Base-by-base conservation (phyloP, 2,797 vertebrate species). In the Strix occidentalis region DNA sequence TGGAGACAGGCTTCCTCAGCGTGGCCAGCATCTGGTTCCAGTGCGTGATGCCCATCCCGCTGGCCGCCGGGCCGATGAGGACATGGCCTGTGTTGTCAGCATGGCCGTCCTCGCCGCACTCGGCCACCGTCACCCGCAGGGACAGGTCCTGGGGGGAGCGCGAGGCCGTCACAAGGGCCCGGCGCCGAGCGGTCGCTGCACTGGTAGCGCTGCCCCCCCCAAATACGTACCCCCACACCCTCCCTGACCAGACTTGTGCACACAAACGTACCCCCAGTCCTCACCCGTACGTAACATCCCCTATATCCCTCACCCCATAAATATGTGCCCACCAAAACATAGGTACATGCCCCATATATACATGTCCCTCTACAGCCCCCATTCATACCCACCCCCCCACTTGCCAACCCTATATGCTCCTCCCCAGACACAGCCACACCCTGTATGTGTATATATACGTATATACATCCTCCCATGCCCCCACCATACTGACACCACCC, bases 21-120 rank as follows among this genome's bases (percentile, higher is more conserved):
- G 99, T 99, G 82, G 99, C 99, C 97, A 99, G 94, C 99, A 99
- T 99, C 98, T 99, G 99, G 98, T 99, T 99, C 99, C 99, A 99
- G 97, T 99, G 99, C 26, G 99, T 99, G 98, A 99, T 99, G 69
- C 99, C 99, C 99, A 99, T 99, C 24, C 99, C 99, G 0, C 99
- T 98, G 96, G 99, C 98, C 1, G 99, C 96, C 0, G 99, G 99
- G 31, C 99, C 99, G 18, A 99, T 99, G 95, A 99, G 99, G 92
- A 99, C 99, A 1, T 99, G 99, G 92, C 99, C 99, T 15, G 99
- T 97, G 92, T 99, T 99, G 96, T 99, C 99, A 2, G 99, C 98
- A 5, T 97, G 98, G 20, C 99, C 98, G 1, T 99, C 99, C 3
- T 99, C 99, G 11, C 99, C 98, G 64, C 98, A 98, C 97, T 99